Conservation (phyloP, 2,797 vertebrate genomes). For the Rhodeus uyekii region DNA sequence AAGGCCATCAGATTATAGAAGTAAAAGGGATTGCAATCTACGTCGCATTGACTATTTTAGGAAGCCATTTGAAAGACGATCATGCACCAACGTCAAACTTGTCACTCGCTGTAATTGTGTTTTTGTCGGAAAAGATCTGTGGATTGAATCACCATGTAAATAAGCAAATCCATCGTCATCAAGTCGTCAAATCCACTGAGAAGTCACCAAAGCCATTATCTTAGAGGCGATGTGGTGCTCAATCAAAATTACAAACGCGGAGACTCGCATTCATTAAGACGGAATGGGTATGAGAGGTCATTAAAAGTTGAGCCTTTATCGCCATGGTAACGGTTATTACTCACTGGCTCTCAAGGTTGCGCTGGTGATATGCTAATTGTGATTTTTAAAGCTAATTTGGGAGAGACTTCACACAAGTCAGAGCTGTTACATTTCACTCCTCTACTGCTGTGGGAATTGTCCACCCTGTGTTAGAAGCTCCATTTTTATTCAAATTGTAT, state of each 20-base stretch:
- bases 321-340: constrained; percentile 74
- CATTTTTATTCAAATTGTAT: constrained; percentile 42
- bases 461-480: constrained; percentile 28
- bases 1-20: neutral
- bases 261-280: constrained; percentile 76
- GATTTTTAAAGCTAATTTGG: constrained; percentile 58
- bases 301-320: constrained; percentile 70
- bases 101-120: constrained; percentile 71
- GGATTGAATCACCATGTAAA: constrained; percentile 70
- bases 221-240: constrained; percentile 70
- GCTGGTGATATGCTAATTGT: constrained; percentile 71
- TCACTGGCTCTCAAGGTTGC: constrained; percentile 77
- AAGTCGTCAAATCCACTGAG: constrained; percentile 74
- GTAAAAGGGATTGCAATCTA: neutral
- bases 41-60: neutral
- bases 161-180: constrained; percentile 78
- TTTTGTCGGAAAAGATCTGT: constrained; percentile 69
- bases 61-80: constrained; percentile 32
- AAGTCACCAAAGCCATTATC: constrained; percentile 77
- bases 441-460: constrained; percentile 45
- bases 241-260: constrained; percentile 77
- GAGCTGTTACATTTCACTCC: constrained; percentile 43
- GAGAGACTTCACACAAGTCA: constrained; percentile 28
- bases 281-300: constrained; percentile 73
- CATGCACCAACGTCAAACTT: constrained; percentile 63